Conservation (phyloP, 53 echinoderm and acorn worm genomes). For the Crossaster papposus region DNA sequence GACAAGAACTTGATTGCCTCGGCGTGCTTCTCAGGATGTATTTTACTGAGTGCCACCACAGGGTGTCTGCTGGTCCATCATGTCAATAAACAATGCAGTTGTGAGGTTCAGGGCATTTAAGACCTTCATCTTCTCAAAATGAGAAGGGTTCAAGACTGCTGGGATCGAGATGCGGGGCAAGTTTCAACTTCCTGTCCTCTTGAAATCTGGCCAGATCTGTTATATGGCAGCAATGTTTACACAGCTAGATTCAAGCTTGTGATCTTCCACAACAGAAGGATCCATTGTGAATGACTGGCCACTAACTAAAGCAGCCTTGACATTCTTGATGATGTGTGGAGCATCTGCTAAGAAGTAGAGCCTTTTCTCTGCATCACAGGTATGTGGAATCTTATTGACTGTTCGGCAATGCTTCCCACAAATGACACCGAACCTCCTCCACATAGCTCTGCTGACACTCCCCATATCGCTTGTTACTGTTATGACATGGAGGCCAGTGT, state of each 20-base stretch:
- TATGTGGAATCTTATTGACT: conserved; percentile 63
- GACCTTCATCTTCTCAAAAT: conserved; percentile 84
- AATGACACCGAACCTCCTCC: conserved; percentile 64
- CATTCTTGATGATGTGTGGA: conserved; percentile 67
- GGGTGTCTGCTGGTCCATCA: conserved; percentile 38
- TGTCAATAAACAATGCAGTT: not conserved
- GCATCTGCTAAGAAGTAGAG: conserved; percentile 75
- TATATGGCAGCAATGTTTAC: conserved; percentile 36
- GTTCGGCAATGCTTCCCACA: conserved; percentile 37
- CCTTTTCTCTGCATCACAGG: conserved; percentile 27
- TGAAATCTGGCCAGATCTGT: conserved; percentile 68
- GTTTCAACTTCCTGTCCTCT: conserved; percentile 59
- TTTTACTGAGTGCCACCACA: conserved; percentile 66
- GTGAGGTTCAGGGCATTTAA: conserved; percentile 57
- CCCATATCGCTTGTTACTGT: conserved; percentile 81
- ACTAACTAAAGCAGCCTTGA: conserved; percentile 71
- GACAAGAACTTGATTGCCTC: conserved; percentile 40
- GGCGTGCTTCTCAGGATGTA: conserved; percentile 47
- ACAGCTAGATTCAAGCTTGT: conserved; percentile 32
- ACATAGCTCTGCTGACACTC: conserved; percentile 71
- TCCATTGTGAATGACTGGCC: conserved; percentile 48
- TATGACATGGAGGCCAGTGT: conserved; percentile 61
- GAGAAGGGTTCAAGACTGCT: conserved; percentile 54
- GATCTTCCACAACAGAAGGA: conserved; percentile 20
- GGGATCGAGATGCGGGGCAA: conserved; percentile 66